Conservation (phyloP, 1,140 invertebrate genomes). For the Laupala kohalensis region DNA sequence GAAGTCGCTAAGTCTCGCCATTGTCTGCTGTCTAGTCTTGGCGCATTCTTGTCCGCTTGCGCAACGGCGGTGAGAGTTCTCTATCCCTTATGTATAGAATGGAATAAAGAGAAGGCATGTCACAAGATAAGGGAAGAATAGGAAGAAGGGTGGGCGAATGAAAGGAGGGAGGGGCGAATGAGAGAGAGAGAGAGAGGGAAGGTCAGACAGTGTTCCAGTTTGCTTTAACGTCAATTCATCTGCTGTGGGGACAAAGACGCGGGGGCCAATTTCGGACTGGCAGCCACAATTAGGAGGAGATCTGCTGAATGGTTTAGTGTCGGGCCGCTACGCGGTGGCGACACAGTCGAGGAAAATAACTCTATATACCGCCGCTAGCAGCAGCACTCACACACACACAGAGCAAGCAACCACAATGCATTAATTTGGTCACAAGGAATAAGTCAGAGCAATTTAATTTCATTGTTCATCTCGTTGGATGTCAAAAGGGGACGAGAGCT, state of each 20-base stretch:
- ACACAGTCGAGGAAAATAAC: not conserved
- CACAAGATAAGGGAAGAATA: constrained; percentile 8
- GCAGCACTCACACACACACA: not conserved
- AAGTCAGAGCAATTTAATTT: constrained; percentile 8
- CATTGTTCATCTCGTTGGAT: constrained; percentile 5
- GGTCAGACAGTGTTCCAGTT: constrained; percentile 7
- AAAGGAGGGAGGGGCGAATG: not conserved
- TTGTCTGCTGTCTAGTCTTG: constrained; percentile 6
- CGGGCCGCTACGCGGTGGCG: not conserved
- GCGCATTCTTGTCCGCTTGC: not conserved
- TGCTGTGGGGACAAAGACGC: not conserved
- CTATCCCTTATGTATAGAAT: not conserved
- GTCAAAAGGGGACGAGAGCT: not conserved
- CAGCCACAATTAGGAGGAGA: constrained; percentile 4
- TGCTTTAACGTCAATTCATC: constrained; percentile 6
- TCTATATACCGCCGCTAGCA: not conserved
- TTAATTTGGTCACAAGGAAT: constrained; percentile 7
- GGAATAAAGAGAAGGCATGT: constrained; percentile 4
- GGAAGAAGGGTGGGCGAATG: not conserved
- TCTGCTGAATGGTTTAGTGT: not conserved
- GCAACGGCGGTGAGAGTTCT: not conserved
- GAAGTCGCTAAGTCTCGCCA: constrained; percentile 7
- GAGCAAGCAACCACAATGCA: constrained; percentile 5
- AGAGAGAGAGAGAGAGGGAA: not conserved
- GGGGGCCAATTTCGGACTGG: constrained; percentile 2